Percentiles rank a stretch among this genome's conserved stretches.
Conservation (phyloP, 1,140 invertebrate species). For the Stegodyphus dumicola region DNA sequence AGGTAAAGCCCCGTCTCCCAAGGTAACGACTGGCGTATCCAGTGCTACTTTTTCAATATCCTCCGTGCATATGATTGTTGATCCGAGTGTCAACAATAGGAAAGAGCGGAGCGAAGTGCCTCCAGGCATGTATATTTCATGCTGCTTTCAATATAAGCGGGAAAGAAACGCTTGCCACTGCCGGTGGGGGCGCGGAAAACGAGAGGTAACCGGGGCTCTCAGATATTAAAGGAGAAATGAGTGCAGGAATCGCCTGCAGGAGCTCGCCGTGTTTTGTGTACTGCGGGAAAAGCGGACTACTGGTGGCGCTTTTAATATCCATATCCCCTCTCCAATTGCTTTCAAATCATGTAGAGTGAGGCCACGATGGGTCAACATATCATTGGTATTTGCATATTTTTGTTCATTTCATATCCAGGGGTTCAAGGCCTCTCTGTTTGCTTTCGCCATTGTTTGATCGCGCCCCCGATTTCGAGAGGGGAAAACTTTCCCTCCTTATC, state of each 20-base stretch:
- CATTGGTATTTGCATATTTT: slow-evolving; percentile 58
- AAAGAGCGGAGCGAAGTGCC: slow-evolving; percentile 34
- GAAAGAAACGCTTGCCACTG: slow-evolving; percentile 37
- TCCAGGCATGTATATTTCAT: slow-evolving; percentile 59
- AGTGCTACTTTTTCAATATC: slow-evolving; percentile 61
- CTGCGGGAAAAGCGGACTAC: not conserved
- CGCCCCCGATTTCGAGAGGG: slow-evolving; percentile 1
- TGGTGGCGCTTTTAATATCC: slow-evolving; percentile 56
- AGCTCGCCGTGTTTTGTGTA: slow-evolving; percentile 19
- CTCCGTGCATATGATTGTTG: slow-evolving; percentile 59
- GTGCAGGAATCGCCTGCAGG: slow-evolving; percentile 24
- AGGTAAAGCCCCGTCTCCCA: not conserved
- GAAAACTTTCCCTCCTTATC: not conserved
- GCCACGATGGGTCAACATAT: slow-evolving; percentile 54
- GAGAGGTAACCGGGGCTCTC: not conserved
- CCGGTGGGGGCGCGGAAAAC: slow-evolving; percentile 3
- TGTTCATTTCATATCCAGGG: slow-evolving; percentile 51
- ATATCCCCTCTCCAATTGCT: slow-evolving; percentile 55
- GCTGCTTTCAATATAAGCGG: slow-evolving; percentile 55
- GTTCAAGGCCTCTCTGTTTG: slow-evolving; percentile 25
- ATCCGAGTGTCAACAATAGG: slow-evolving; percentile 56
- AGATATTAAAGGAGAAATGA: slow-evolving; percentile 58
- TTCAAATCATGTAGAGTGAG: slow-evolving; percentile 52
- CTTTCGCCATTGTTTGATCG: slow-evolving; percentile 33
- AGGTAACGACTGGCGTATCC: slow-evolving; percentile 23